Base-by-base conservation (phyloP, 2,888 invertebrate species). In the Chouioia cunea region DNA sequence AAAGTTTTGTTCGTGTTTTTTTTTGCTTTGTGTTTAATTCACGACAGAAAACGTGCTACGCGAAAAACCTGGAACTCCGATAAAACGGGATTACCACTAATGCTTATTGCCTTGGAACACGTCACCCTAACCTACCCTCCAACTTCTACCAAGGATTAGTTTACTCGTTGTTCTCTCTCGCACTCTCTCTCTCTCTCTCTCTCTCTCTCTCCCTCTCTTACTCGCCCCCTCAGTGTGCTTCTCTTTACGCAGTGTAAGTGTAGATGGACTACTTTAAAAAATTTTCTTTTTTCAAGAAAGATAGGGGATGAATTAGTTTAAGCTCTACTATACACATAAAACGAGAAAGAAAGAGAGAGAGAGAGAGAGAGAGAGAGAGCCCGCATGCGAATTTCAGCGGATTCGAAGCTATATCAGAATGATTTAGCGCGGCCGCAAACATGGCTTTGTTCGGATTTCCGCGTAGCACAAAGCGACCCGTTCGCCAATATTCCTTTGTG, bases 1-100 rank as follows among this genome's bases (percentile, higher is more conserved):
- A 15, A 18, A n/a, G n/a, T n/a, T n/a, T 23, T 4, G 53, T 10
- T n/a, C 1, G 15, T 1, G 2, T 15, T 2, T 54, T 16, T 54
- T 44, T 54, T 52, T 43, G 52, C 43, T 43, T n/a, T 3, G 6
- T 6, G 6, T 27, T 27, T n/a, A n/a, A n/a, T n/a, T n/a, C n/a
- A n/a, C n/a, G n/a, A n/a, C n/a, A n/a, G n/a, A n/a, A n/a, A n/a
- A n/a, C 27, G 27, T 6, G 27, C 27, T 27, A 6, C 27, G 27
- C 16, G n/a, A 22, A 22, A n/a, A n/a, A 12, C 23, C 54, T 12
- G 27, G 2, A 36, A 27, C 27, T 75, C 73, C 77, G 76, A 73
- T 66, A 70, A 78, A 77, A 82, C 80, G 77, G 81, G 82, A 82
- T 83, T 82, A 83, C 78, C 76, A 76, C 76, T 77, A 79, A 81